Base-by-base conservation (phyloP, 2,113 vertebrate species). In the Phainopepla nitens region DNA sequence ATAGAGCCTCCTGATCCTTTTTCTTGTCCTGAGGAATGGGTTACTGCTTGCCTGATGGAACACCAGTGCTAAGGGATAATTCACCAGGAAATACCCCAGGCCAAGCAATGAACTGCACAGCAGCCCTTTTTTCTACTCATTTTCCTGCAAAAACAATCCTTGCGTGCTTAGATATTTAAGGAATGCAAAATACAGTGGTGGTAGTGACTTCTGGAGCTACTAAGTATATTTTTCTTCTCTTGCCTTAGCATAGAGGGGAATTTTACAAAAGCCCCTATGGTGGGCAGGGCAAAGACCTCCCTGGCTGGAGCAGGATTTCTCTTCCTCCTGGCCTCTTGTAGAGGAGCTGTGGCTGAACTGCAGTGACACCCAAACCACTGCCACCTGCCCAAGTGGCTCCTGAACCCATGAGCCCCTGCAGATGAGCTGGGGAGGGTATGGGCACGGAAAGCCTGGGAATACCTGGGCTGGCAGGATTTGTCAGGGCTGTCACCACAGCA, bases 141-240 rank as follows among this genome's bases (percentile, higher is more conserved):
- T 95, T 95, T 96, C 84, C 90, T 91, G 68, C 80, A 96, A 96
- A 95, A 96, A 90, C 73, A 88, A 82, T 87, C 93, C 93, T 36
- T 41, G 53, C 44, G 72, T 54, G 54, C 94, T 96, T 94, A 96
- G 85, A 91, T 70, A 95, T 96, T 94, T 93, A 82, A 95, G 87
- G 93, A 97, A 94, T 89, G 93, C 88, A 91, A 94, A 93, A 90
- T 90, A 78, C 84, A 85, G 70, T 57, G 61, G 83, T 90, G 60
- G 71, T 53, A 70, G 95, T 84, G 92, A 90, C 58, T 96, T 80
- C 93, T 71, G 33, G 56, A 92, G 56, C 33, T 77, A 54, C 57
- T 66, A 83, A 86, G 72, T 80, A 27, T 90, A 73, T 94, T 96
- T 90, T 96, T 76, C 51, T 90, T 44, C 68, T 64, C 62, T 87